Percentiles rank a stretch among this genome's conserved stretches.
Conservation (phyloP, 2,888 invertebrate genomes). For the Cheilosia pagana region DNA sequence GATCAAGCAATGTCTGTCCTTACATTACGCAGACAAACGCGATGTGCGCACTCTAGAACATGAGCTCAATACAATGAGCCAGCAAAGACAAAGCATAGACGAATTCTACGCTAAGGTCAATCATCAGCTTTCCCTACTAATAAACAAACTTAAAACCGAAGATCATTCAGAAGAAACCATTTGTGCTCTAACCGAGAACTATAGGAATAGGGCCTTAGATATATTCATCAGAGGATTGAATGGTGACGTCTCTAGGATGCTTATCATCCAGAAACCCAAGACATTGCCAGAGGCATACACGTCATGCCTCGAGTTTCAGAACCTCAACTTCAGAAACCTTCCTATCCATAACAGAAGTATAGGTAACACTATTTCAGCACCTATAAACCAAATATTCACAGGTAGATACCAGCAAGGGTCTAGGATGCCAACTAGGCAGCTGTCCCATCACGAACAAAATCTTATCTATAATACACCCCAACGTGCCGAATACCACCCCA, state of each 20-base stretch:
- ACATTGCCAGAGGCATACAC: constrained; percentile 37
- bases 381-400: constrained; percentile 31
- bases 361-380: constrained; percentile 15
- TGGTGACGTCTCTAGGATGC: constrained; percentile 54
- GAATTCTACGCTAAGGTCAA: no score
- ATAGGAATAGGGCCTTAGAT: constrained; percentile 76
- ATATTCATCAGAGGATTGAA: constrained; percentile 29
- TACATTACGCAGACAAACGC: no score
- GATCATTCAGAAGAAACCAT: no score
- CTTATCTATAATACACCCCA: constrained; percentile 27
- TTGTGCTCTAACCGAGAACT: constrained; percentile 59
- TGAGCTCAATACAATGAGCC: no score
- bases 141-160: neutral
- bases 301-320: constrained; percentile 64
- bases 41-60: no score
- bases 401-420: neutral
- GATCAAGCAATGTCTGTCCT: no score
- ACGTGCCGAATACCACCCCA: constrained; percentile 16
- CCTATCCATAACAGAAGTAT: constrained; percentile 33
- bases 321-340: constrained; percentile 18
- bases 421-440: constrained; percentile 15
- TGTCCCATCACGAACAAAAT: constrained; percentile 22
- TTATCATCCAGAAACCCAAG: constrained; percentile 44
- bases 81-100: no score
- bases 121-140: no score